Evolutionary conservation across 2,113 vertebrate species (phyloP).

Genomic region (Rhipidura dahli): DNA sequence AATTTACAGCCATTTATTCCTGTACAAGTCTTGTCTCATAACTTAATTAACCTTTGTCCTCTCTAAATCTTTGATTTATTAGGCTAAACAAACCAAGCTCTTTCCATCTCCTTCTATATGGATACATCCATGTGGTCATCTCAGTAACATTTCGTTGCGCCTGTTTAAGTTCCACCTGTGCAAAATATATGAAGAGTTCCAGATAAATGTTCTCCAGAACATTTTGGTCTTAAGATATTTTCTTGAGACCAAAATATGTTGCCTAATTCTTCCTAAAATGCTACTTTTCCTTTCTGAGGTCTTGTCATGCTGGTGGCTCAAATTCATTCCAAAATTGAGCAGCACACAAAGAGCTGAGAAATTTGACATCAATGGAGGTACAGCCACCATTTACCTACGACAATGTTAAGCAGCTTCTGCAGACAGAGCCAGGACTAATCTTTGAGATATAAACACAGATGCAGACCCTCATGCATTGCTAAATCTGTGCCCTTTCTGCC

Average conservation of each 20-base stretch:
- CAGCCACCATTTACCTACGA: not conserved
- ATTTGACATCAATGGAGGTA: accelerated
- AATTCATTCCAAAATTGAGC: not conserved
- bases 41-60: not conserved
- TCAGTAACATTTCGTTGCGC: not conserved
- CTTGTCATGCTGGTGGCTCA: not conserved
- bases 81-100: not conserved
- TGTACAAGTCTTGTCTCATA: not conserved
- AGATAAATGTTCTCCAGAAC: not conserved
- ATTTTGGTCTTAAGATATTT: not conserved
- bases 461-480: not conserved
- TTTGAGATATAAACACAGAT: not conserved
- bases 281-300: not conserved
- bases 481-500: not conserved
- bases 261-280: not conserved
- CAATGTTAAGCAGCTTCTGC: not conserved
- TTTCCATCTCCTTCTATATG: not conserved
- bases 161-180: not conserved
- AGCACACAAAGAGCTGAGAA: not conserved
- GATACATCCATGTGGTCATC: not conserved
- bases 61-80: not conserved
- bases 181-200: not conserved
- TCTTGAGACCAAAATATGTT: not conserved
- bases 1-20: not conserved
- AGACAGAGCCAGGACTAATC: not conserved